Evolutionary conservation across 92 coral and sea anemone species (phyloP).

Genomic region (Virgularia gustaviana): DNA sequence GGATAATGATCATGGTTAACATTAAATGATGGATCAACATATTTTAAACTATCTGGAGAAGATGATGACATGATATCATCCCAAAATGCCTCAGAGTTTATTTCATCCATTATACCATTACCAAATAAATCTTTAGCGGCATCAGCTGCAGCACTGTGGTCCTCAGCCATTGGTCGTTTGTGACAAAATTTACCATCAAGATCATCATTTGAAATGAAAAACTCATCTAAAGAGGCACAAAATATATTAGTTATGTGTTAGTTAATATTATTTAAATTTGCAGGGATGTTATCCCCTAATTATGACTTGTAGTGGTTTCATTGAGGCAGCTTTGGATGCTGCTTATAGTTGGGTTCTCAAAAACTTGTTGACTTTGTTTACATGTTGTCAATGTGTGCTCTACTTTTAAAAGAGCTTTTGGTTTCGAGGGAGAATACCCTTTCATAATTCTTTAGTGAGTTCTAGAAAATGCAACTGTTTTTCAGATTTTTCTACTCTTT

Average conservation of each 20-base stretch:
- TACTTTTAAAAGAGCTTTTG: not conserved
- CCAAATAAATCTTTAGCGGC: constrained; percentile 99
- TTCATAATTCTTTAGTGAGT: too few species aligned
- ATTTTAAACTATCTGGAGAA: constrained; percentile 58
- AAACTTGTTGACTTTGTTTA: not conserved
- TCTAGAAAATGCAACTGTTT: too few species aligned
- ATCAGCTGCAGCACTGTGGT: constrained; percentile 87
- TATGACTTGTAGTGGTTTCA: too few species aligned
- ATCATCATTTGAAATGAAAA: constrained; percentile 81
- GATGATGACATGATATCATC: constrained; percentile 95
- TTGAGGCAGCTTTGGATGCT: too few species aligned
- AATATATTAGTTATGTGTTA: not conserved
- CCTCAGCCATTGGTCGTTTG: constrained; percentile 55
- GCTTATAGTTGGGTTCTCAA: too few species aligned
- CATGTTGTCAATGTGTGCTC: not conserved
- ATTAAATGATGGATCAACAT: constrained; percentile 69
- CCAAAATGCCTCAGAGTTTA: constrained; percentile 93
- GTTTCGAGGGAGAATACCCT: not conserved
- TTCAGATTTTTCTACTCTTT: too few species aligned
- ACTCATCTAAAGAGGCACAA: constrained; percentile 80
- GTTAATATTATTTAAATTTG: too few species aligned
- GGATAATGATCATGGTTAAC: constrained; percentile 49
- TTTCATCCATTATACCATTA: constrained; percentile 87
- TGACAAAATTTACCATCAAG: constrained; percentile 55
- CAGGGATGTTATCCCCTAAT: too few species aligned